Evolutionary conservation across 2,797 vertebrate genomes (phyloP), one percentile per base, ranked within the genome.

Genomic region (Heterohyrax brucei): DNA sequence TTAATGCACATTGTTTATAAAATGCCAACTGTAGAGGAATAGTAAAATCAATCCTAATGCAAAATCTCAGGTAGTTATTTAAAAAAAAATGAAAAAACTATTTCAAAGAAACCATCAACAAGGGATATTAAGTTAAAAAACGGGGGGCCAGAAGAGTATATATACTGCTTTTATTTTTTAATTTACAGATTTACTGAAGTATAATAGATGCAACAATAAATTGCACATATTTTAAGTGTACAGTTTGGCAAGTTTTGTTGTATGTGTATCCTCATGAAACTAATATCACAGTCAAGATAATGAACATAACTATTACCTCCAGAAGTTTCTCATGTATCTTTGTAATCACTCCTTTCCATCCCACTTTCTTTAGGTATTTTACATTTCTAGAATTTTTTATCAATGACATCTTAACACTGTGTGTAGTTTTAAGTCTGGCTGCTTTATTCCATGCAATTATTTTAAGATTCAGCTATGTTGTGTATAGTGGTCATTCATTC

Each of bases 1-100:
- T 56, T 46, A 85, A 30, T 81, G 73, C 26, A 33, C 18, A 28
- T 70, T 93, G 33, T 82, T 95, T 95, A 44, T 64, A 95, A 96
- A 81, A 68, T 70, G 19, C 79, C 33, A 87, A 79, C 44, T 87
- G 12, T 56, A 70, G 64, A 28, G 21, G 19, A 88, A 85, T 81
- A 70, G 61, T 85, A 93, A 91, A 85, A 75, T 93, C 33, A 89
- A n/a, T 53, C 86, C 28, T 19, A 84, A 24, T 93, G 33, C 30
- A 87, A 21, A 89, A 94, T 83, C 39, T n/a, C 62, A 73, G 33
- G 78, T 87, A 80, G 68, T 28, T 84, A 30, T 50, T 56, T 3
- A 56, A 56, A 56, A 56, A 56, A 56, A 44, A 62, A 90, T 72
- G 68, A 91, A 46, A 90, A 90, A 28, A 14, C 8, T 90, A 39